These are phyloP conservation scores for Diarsia mendica DNA, from an alignment of 2,888 invertebrate species.

Conservation along the genomic window DNA sequence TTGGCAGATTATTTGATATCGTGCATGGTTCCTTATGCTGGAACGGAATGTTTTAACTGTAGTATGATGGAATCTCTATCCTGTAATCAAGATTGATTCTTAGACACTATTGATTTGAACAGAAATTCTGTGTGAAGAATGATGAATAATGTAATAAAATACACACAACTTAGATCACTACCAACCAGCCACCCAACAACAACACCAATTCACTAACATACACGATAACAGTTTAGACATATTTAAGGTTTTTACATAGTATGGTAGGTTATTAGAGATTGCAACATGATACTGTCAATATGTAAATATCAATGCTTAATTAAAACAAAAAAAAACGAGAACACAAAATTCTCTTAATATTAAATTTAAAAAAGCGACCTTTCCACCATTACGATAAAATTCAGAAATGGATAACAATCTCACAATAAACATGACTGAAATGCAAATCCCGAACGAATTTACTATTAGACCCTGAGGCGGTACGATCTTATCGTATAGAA, in stretches of 20 bases:
- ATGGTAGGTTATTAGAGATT: neutral
- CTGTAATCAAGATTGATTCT: neutral
- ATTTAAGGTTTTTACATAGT: neutral
- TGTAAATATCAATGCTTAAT: conserved; percentile 9
- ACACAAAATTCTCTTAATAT: neutral
- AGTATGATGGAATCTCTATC: neutral
- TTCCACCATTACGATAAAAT: conserved; percentile 27
- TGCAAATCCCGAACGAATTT: conserved; percentile 65
- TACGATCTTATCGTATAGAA: conserved; percentile 68
- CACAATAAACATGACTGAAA: conserved; percentile 68
- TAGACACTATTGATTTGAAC: neutral
- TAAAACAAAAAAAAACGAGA: neutral
- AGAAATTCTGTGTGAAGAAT: neutral
- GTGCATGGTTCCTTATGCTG: no score
- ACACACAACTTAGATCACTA: no score
- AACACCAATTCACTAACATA: no score
- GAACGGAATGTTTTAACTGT: no score
- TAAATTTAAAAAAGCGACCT: neutral
- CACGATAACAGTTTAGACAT: no score
- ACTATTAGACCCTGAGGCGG: conserved; percentile 64
- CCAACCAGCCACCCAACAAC: no score
- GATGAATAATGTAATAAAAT: no score
- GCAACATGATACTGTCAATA: neutral
- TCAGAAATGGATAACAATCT: conserved; percentile 52
- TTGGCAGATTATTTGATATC: no score